phyloP scores from a whole-genome alignment of 2,888 invertebrate genomes.

The Desoria tigrina region DNA sequence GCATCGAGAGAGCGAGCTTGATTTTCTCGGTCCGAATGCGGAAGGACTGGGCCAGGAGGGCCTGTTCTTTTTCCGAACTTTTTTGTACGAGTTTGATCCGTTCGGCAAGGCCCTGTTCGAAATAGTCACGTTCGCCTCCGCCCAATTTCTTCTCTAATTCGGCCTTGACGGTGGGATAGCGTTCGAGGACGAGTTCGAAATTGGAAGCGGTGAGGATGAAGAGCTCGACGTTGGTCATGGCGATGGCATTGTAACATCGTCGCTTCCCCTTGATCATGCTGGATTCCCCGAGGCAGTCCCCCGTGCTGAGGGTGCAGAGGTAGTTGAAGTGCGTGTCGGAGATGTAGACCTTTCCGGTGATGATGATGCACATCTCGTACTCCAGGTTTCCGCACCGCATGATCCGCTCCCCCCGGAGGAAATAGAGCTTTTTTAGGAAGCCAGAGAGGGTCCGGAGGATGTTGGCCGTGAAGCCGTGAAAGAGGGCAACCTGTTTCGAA shows the following conservation, averaged over 20 bases:
- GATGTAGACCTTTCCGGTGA: slow-evolving; percentile 49
- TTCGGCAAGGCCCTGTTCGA: slow-evolving; percentile 21
- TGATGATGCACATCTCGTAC: slow-evolving; percentile 48
- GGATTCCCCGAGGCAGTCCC: slow-evolving; percentile 48
- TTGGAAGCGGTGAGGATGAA: slow-evolving; percentile 17
- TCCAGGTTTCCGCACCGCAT: slow-evolving; percentile 49
- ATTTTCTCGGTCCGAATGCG: slow-evolving; percentile 8
- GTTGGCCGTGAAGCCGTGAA: slow-evolving; percentile 33
- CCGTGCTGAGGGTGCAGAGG: slow-evolving; percentile 39
- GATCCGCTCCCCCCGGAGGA: slow-evolving; percentile 42
- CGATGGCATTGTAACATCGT: slow-evolving; percentile 41
- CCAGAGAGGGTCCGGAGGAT: slow-evolving; percentile 43
- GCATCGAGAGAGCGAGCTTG: slow-evolving; percentile 9
- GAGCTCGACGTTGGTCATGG: slow-evolving; percentile 41
- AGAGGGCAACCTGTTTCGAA: slow-evolving; percentile 36
- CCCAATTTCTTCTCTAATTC: slow-evolving; percentile 24
- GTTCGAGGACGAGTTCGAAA: slow-evolving; percentile 23
- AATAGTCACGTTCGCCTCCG: slow-evolving; percentile 26
- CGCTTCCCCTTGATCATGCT: slow-evolving; percentile 35
- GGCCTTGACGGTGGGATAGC: slow-evolving; percentile 37
- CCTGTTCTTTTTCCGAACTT: slow-evolving; percentile 8
- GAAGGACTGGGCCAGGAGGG: slow-evolving; percentile 16
- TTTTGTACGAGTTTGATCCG: slow-evolving; percentile 18
- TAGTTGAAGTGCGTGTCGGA: slow-evolving; percentile 39
- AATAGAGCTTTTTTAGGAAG: slow-evolving; percentile 40